Conservation (phyloP, 2,113 vertebrate species). For the Laticauda colubrina region DNA sequence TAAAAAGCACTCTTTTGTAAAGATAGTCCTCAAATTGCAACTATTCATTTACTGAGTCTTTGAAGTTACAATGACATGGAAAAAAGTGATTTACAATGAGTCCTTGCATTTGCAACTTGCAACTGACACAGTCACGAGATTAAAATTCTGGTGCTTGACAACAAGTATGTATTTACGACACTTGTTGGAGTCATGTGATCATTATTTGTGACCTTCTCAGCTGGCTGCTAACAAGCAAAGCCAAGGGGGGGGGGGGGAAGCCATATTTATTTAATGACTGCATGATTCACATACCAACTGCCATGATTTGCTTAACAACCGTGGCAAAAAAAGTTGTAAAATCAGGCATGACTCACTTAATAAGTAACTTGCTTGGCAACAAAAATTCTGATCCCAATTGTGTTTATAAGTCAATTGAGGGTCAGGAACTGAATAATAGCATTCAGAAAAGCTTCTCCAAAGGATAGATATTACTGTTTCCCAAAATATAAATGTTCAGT, state of each 20-base stretch:
- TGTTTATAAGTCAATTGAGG: not conserved
- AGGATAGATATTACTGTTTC: not conserved
- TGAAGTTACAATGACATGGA: not conserved
- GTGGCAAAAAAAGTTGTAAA: not conserved
- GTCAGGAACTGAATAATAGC: not conserved
- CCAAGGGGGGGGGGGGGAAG: not conserved
- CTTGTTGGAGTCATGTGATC: not conserved
- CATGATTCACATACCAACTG: not conserved
- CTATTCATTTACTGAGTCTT: not conserved
- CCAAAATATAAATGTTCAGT: not conserved
- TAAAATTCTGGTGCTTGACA: not conserved
- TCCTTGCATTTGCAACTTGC: not conserved
- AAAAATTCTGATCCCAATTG: not conserved
- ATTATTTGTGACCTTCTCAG: not conserved
- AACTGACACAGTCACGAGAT: not conserved
- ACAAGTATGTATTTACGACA: not conserved
- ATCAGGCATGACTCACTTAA: not conserved
- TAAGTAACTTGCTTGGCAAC: not conserved
- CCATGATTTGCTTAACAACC: not conserved
- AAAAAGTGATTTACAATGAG: not conserved
- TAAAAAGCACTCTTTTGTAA: not conserved
- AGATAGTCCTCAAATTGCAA: not conserved
- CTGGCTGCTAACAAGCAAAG: not conserved
- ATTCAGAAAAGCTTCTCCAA: not conserved
- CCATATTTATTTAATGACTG: not conserved